Conservation (phyloP, 2,888 invertebrate genomes). For the Eupithecia inturbata region DNA sequence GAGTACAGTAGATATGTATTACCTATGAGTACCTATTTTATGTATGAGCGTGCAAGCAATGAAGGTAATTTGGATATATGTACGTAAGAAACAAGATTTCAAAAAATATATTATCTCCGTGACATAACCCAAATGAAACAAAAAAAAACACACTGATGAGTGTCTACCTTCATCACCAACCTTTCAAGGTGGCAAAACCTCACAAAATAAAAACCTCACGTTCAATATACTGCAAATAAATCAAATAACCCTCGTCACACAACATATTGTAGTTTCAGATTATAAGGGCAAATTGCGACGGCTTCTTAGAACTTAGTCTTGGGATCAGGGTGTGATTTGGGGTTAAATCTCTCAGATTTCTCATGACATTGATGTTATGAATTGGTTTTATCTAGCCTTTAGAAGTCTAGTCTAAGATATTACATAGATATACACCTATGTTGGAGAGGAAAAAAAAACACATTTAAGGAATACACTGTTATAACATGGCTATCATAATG, state of each 20-base stretch:
- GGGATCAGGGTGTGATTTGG: not conserved
- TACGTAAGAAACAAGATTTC: too few relatives aligned
- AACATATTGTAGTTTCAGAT: conserved; percentile 41
- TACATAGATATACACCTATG: too few relatives aligned
- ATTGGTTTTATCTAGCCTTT: not conserved
- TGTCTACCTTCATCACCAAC: not conserved
- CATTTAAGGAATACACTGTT: too few relatives aligned
- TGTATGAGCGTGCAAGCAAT: too few relatives aligned
- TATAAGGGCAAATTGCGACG: conserved; percentile 34
- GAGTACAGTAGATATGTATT: too few relatives aligned
- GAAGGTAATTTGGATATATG: too few relatives aligned
- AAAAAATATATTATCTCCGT: too few relatives aligned
- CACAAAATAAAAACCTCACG: conserved; percentile 18
- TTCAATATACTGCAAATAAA: conserved; percentile 40
- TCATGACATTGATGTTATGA: conserved; percentile 9
- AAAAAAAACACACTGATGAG: not conserved
- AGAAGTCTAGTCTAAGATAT: too few relatives aligned
- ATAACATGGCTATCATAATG: too few relatives aligned
- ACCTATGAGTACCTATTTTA: too few relatives aligned
- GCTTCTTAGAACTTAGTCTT: conserved; percentile 25
- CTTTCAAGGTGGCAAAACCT: not conserved
- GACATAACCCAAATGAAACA: not conserved
- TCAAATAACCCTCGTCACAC: conserved; percentile 41
- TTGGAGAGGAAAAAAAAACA: too few relatives aligned
- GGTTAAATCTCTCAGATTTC: conserved; percentile 8